Evolutionary conservation across 2,888 invertebrate species (phyloP).

Genomic region (Drosophila pseudotalamancana): DNA sequence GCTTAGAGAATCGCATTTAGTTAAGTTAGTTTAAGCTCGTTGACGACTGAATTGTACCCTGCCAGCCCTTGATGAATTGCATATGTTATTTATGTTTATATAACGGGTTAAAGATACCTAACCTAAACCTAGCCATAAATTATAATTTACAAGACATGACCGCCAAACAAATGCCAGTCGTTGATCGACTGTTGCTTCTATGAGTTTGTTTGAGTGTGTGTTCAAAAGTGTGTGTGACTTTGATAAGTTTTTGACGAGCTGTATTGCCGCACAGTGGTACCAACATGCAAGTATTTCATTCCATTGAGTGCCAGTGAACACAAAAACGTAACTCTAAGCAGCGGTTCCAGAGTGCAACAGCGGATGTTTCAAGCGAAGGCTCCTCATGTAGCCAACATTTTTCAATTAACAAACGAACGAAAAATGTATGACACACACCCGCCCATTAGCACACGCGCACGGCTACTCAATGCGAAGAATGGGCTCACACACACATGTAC

Average conservation of each 20-base stretch:
- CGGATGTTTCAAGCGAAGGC: slow-evolving; percentile 15
- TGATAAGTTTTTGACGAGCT: slow-evolving; percentile 63
- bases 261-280: slow-evolving; percentile 18
- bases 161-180: slow-evolving; percentile 58
- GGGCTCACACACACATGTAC: slow-evolving; percentile 1
- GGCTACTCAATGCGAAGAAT: slow-evolving; percentile 48
- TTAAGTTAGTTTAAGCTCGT: not conserved
- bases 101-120: slow-evolving; percentile 29
- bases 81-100: no score
- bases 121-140: slow-evolving; percentile 50
- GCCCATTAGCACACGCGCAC: slow-evolving; percentile 4
- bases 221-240: slow-evolving; percentile 58
- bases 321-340: no score
- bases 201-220: slow-evolving; percentile 11
- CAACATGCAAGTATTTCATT: no score
- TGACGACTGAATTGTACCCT: slow-evolving; percentile 7
- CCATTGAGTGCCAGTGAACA: no score
- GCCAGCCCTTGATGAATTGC: no score
- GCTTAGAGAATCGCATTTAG: no score
- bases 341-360: slow-evolving; percentile 22
- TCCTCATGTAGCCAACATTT: slow-evolving; percentile 68
- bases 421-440: slow-evolving; percentile 69
- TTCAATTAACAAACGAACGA: slow-evolving; percentile 79
- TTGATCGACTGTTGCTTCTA: slow-evolving; percentile 28
- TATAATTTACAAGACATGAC: slow-evolving; percentile 74